phyloP scores from a whole-genome alignment of 2,113 vertebrate species.

The Cercopithecus mona region DNA sequence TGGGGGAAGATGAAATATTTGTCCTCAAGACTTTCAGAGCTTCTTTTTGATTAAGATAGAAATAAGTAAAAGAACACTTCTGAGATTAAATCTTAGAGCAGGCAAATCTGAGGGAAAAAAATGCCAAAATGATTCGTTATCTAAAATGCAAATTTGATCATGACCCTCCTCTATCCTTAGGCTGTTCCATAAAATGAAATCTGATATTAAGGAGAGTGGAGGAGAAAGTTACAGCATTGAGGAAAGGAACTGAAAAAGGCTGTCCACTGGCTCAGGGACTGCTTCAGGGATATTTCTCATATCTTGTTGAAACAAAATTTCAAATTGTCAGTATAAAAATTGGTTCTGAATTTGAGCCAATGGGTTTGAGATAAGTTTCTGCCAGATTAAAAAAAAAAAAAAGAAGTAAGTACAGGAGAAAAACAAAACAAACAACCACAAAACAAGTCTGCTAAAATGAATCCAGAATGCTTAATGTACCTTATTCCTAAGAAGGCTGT shows the following conservation, averaged over 20 bases:
- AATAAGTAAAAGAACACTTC: not conserved
- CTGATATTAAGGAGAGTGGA: not conserved
- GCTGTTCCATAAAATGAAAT: not conserved
- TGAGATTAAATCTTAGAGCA: not conserved
- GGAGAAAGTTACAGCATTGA: not conserved
- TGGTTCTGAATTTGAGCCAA: not conserved
- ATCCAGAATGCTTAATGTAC: not conserved
- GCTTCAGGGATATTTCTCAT: not conserved
- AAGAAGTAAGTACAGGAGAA: not conserved
- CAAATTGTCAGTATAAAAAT: not conserved
- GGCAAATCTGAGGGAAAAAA: not conserved
- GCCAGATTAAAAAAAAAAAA: not conserved
- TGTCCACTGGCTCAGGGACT: accelerated
- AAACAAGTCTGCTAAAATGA: not conserved
- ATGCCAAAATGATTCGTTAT: not conserved
- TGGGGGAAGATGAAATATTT: not conserved
- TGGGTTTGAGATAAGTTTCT: not conserved
- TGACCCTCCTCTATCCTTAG: not conserved
- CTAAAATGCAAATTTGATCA: not conserved
- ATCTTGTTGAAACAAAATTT: not conserved
- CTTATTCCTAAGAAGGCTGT: not conserved
- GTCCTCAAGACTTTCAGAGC: not conserved
- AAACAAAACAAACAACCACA: not conserved
- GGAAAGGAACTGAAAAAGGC: not conserved
- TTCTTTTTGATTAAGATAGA: not conserved